A percentile compares a stretch with the other conserved stretches of the same genome.
Evolutionary conservation across 2,113 vertebrate genomes (phyloP).

Genomic region (Thryonomys swinderianus): DNA sequence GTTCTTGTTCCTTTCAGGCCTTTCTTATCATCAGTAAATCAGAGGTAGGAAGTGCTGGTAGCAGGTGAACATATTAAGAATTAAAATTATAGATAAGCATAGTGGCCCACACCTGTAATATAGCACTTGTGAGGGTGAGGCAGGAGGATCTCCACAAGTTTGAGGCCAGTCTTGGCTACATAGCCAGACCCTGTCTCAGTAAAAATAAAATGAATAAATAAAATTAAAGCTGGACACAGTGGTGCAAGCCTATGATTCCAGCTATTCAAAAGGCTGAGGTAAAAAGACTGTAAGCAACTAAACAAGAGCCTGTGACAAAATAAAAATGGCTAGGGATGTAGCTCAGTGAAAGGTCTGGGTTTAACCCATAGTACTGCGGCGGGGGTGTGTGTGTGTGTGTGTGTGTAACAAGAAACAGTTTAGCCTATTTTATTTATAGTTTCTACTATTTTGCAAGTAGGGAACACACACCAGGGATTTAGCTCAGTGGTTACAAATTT

Average conservation of each 20-base stretch:
- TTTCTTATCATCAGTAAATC: not conserved
- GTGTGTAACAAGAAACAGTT: not conserved
- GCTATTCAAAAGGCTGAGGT: not conserved
- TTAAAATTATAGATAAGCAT: not conserved
- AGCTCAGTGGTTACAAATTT: no score
- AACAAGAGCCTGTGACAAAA: not conserved
- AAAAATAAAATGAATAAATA: not conserved
- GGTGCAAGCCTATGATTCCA: not conserved
- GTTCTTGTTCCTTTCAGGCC: not conserved
- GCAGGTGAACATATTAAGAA: not conserved
- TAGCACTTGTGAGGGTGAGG: not conserved
- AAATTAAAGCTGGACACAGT: not conserved
- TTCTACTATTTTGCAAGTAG: conserved; percentile 7
- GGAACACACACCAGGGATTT: no score
- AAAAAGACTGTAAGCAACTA: not conserved
- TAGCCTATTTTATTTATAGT: not conserved
- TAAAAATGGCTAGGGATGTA: not conserved
- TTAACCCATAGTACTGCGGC: not conserved
- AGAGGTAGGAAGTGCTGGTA: not conserved
- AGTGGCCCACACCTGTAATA: not conserved
- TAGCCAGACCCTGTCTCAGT: not conserved
- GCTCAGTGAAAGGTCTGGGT: not conserved
- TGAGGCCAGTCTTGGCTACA: not conserved
- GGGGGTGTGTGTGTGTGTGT: no score
- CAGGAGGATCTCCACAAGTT: not conserved